Percentiles rank a stretch among this genome's conserved stretches.
Conservation (phyloP, 2,888 invertebrate genomes). For the Amiota minor region DNA sequence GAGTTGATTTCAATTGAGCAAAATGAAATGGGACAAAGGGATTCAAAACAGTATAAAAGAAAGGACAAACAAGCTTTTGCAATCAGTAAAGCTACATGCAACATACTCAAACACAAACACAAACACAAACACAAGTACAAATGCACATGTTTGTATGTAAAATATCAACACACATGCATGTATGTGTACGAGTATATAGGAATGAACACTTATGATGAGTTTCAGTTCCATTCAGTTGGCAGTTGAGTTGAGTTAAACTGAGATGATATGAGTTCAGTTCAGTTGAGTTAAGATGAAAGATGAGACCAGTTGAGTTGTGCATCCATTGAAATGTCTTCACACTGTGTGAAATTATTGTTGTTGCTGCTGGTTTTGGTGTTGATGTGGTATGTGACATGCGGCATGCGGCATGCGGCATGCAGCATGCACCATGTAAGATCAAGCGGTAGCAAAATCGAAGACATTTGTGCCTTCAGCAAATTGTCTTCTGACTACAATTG, state of each 20-base stretch:
- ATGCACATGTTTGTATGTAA: too few species aligned
- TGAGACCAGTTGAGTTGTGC: too few species aligned
- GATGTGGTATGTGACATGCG: background rate
- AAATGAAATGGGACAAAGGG: slow-evolving; percentile 2
- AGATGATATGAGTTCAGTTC: too few species aligned
- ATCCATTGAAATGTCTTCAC: too few species aligned
- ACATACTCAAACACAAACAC: background rate
- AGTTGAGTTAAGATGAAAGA: too few species aligned
- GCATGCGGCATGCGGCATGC: background rate
- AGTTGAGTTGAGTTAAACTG: too few species aligned
- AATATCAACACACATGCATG: background rate
- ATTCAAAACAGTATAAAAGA: background rate
- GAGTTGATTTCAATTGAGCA: background rate
- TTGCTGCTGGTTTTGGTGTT: background rate
- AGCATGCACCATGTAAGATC: background rate
- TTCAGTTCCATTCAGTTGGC: too few species aligned
- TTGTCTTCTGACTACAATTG: background rate
- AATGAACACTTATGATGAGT: background rate
- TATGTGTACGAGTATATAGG: background rate
- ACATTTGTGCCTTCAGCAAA: background rate
- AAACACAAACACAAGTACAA: background rate
- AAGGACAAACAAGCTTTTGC: slow-evolving; percentile 22
- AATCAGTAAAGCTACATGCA: slow-evolving; percentile 1
- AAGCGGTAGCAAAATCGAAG: background rate
- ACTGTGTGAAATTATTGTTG: too few species aligned